phyloP scores from a whole-genome alignment of 1,140 invertebrate genomes.

The Amphibalanus amphitrite region DNA sequence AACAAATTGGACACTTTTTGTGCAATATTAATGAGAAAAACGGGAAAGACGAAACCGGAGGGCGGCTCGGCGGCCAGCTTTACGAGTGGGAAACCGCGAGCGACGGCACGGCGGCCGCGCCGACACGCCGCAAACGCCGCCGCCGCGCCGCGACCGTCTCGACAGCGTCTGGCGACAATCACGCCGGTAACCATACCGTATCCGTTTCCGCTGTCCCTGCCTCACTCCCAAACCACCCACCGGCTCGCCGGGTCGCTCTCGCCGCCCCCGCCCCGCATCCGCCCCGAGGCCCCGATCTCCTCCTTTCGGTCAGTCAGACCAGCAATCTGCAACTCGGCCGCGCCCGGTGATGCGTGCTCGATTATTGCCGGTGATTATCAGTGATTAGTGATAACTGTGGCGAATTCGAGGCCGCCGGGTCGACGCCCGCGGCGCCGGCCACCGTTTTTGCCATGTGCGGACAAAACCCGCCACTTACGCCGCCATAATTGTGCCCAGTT shows the following conservation, averaged over 20 bases:
- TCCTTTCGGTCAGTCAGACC: background rate
- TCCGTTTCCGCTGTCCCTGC: no score
- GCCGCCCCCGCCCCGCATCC: no score
- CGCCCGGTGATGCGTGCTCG: background rate
- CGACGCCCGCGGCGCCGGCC: background rate
- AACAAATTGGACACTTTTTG: background rate
- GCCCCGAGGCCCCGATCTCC: background rate
- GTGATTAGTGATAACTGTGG: slow-evolving; percentile 1
- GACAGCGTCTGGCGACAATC: no score
- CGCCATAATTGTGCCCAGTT: background rate
- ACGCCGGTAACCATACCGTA: no score
- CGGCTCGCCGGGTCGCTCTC: no score
- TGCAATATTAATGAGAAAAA: background rate
- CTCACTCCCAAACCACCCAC: no score
- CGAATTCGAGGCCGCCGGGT: background rate
- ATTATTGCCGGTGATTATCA: background rate
- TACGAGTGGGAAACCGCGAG: background rate
- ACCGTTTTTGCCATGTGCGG: background rate
- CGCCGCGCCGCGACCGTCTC: no score
- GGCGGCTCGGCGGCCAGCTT: background rate
- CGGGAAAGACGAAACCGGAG: background rate
- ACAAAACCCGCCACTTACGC: background rate
- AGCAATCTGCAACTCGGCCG: background rate
- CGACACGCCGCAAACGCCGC: no score
- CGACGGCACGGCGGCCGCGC: no score